Evolutionary conservation across 37 sponge, comb jelly and placozoan genomes (phyloP), one percentile per base, ranked within the genome.

Genomic region (Mnemiopsis leidyi): DNA sequence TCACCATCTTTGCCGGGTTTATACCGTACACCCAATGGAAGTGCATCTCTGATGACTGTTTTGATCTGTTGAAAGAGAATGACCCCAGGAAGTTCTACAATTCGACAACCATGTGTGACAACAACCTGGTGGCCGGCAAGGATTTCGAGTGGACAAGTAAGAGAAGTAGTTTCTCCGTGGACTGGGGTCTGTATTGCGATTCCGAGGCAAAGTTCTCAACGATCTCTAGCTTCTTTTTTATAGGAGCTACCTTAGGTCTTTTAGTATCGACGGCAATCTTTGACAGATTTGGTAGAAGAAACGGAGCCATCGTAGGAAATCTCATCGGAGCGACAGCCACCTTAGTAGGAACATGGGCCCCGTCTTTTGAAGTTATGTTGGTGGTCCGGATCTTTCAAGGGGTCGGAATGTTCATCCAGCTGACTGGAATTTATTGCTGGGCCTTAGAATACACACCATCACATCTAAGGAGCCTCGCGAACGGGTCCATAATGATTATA

Each of bases 1-100:
- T 71, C 2, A 71, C 75, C 30, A 71, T 71, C 75, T 71, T 71
- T 71, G 75, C 75, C 2, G 75, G 75, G n/a, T 71, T 71, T 18
- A 71, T 71, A 7, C 75, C 75, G 5, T 71, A 71, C 30, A 71
- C 75, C 25, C 30, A 71, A 25, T 71, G 75, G 75, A 25, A 71
- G n/a, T 71, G 75, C 30, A 2, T 71, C 30, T 71, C 75, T 3
- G n/a, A 71, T 5, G 20, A 28, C 3, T 71, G 75, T 25, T 5
- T 5, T 13, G 75, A 5, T n/a, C 3, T 71, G 30, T 25, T 71
- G 75, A 13, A 5, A 13, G 75, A 71, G 3, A 71, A 5, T 28
- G 30, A n/a, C n/a, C 5, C 20, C 20, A 29, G n/a, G 3, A 18
- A 18, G n/a, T 48, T 48, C 61, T 48, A 48, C 13, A 48, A 13